Percentiles rank a stretch among this genome's conserved stretches.
These are phyloP conservation scores for Epistrophe grossulariae DNA, from an alignment of 2,888 invertebrate species.

Conservation along the genomic window DNA sequence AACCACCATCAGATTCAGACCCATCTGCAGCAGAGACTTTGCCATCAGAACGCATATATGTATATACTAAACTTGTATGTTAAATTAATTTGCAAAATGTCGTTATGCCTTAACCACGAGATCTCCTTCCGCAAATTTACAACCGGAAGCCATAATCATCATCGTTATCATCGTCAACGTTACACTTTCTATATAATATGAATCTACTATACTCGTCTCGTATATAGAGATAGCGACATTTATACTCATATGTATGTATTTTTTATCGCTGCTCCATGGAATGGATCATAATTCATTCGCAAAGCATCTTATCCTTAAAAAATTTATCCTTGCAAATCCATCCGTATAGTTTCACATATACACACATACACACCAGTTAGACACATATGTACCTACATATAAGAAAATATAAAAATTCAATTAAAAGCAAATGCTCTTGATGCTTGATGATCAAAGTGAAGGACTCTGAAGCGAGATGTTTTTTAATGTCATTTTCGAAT, in stretches of 20 bases:
- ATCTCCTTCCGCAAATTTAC: conserved; percentile 67
- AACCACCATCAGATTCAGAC: not conserved
- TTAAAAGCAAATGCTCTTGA: conserved; percentile 66
- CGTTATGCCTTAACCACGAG: conserved; percentile 68
- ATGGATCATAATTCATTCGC: conserved; percentile 59
- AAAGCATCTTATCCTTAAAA: conserved; percentile 42
- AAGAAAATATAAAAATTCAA: conserved; percentile 54
- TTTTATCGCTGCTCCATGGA: conserved; percentile 2
- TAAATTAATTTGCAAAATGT: conserved; percentile 73
- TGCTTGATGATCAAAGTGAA: conserved; percentile 69
- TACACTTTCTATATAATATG: not conserved
- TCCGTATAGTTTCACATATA: conserved; percentile 48
- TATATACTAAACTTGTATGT: conserved; percentile 45
- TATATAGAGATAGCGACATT: not conserved
- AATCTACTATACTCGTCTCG: not conserved
- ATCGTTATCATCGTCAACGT: conserved; percentile 38
- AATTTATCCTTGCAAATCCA: conserved; percentile 52
- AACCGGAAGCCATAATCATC: conserved; percentile 71
- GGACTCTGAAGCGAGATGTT: conserved; percentile 33
- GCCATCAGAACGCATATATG: conserved; percentile 31
- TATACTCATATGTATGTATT: not conserved
- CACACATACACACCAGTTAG: no score
- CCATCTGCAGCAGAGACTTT: conserved; percentile 43
- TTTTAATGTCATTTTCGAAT: conserved; percentile 59
- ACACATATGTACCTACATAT: not conserved